Evolutionary conservation across 2,888 invertebrate genomes (phyloP), one percentile per base, ranked within the genome.

Genomic region (Tenodera sinensis): DNA sequence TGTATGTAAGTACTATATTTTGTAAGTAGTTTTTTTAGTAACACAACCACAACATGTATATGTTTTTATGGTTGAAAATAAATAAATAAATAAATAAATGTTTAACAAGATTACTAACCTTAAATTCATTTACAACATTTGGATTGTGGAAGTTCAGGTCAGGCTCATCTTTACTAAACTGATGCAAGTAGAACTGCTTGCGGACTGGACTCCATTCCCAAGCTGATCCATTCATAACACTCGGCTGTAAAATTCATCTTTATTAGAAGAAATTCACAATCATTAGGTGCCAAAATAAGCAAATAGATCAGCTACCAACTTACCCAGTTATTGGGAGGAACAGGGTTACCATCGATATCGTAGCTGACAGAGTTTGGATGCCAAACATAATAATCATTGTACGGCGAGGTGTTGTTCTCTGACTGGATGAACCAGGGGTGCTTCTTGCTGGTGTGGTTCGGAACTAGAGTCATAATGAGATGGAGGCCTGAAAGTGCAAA

Each of bases 351-450:
- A 83, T 93, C 93, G 0, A 91, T 91, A 85, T 92, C 93, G 0
- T 91, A 91, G 85, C 92, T 93, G 47, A 92, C 92, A 88, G 88
- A 90, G 88, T 91, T 92, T 1, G 94, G 94, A 28, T 93, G 93
- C 98, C 98, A 98, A 28, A 98, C 94, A 92, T 98, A 98, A 92
- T 96, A 98, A 91, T 96, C 94, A 0, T 94, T 94, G 92, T 95
- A 97, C 0, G 94, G 94, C 3, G 94, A 94, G 28, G 95, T 94
- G 27, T 93, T 94, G 88, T 94, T 93, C 88, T 95, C 93, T 83
- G 97, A 96, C 90, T 95, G 94, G 42, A 94, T 92, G 93, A 98
- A 97, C 96, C 98, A 97, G 1, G 93, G 92, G 92, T 97, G 97
- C 3, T 95, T 93, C 84, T 95, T 93, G 4, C 95, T 94, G 28